Conservation (phyloP, 2,888 invertebrate genomes). For the Ormia ochracea region DNA sequence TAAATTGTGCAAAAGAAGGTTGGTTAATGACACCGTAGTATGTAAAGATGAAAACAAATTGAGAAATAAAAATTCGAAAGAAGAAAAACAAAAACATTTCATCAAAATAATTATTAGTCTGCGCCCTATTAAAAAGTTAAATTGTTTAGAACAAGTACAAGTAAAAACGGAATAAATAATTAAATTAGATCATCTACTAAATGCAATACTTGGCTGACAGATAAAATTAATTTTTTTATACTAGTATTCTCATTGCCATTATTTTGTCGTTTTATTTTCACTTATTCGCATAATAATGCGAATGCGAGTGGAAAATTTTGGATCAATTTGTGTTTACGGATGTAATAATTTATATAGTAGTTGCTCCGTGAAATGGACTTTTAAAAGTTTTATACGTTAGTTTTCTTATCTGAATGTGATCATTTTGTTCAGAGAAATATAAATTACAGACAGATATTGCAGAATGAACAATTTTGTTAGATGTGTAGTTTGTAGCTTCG, state of each 20-base stretch:
- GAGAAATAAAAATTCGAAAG: neutral
- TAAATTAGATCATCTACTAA: neutral
- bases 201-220: slow-evolving; percentile 11
- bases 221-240: slow-evolving; percentile 23
- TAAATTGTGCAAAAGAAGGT: slow-evolving; percentile 37
- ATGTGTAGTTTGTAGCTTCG: too few relatives aligned
- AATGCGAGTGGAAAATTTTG: slow-evolving; percentile 13
- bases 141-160: slow-evolving; percentile 11
- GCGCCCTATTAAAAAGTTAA: neutral
- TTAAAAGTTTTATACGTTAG: too few relatives aligned
- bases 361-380: neutral
- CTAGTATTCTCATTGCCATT: neutral
- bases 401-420: too few relatives aligned
- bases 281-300: slow-evolving; percentile 19
- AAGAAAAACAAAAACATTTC: neutral
- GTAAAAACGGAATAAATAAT: neutral
- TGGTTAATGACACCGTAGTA: neutral
- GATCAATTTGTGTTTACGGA: slow-evolving; percentile 25
- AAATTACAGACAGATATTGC: too few relatives aligned
- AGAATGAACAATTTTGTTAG: too few relatives aligned
- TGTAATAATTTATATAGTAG: slow-evolving; percentile 14
- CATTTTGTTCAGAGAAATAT: too few relatives aligned
- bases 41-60: slow-evolving; percentile 11
- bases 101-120: neutral
- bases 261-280: slow-evolving; percentile 16